Percentiles rank a stretch among this genome's conserved stretches.
These are phyloP conservation scores for Andrena praecox DNA, from an alignment of 2,888 invertebrate genomes.

Conservation along the genomic window DNA sequence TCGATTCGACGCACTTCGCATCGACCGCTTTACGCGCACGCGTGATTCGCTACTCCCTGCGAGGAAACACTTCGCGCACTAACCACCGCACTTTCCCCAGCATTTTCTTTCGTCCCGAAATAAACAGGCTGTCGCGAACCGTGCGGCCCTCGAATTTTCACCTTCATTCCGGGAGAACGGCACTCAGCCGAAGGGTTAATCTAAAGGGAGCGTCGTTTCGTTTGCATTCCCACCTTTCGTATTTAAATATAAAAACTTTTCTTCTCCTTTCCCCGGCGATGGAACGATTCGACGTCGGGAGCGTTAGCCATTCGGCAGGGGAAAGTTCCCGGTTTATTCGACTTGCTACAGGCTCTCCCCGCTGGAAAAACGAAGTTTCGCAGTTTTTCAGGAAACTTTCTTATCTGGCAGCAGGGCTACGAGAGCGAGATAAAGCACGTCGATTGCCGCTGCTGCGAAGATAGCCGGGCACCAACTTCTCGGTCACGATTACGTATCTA, in stretches of 20 bases:
- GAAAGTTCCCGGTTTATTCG: constrained; percentile 55
- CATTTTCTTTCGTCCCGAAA: not conserved
- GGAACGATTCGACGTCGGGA: constrained; percentile 33
- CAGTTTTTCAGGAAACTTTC: constrained; percentile 68
- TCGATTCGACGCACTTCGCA: no score
- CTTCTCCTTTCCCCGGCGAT: not conserved
- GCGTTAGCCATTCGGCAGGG: constrained; percentile 47
- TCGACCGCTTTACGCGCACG: no score
- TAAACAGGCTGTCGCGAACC: constrained; percentile 21
- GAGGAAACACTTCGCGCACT: no score
- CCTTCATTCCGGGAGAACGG: not conserved
- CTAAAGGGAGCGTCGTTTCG: constrained; percentile 7
- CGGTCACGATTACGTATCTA: constrained; percentile 58
- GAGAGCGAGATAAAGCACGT: constrained; percentile 56
- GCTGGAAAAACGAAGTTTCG: constrained; percentile 52
- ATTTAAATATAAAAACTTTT: constrained; percentile 47
- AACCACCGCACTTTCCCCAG: not conserved
- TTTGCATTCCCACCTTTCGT: constrained; percentile 43
- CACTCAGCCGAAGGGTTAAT: constrained; percentile 12
- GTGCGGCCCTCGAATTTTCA: constrained; percentile 32
- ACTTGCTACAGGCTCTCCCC: constrained; percentile 35
- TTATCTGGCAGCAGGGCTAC: constrained; percentile 43
- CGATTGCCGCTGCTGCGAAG: constrained; percentile 48
- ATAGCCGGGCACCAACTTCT: constrained; percentile 46
- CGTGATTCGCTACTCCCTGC: no score